phyloP scores from a whole-genome alignment of 2,888 invertebrate species.

The Mythimna albipuncta region DNA sequence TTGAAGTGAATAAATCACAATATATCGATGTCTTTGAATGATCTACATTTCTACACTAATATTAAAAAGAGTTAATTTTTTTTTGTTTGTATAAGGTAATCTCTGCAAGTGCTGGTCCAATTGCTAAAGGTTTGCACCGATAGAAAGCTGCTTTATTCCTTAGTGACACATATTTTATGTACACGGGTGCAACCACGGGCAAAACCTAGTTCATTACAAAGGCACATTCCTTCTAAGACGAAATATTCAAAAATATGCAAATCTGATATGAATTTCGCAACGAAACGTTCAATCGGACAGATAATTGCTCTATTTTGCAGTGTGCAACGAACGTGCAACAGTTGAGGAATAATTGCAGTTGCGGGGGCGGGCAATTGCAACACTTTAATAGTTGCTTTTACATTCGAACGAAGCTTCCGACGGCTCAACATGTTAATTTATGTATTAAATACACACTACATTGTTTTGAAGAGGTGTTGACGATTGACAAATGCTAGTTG shows the following conservation, averaged over 20 bases:
- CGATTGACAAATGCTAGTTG: not conserved
- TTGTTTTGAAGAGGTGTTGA: slow-evolving; percentile 2
- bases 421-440: slow-evolving; percentile 14
- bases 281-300: slow-evolving; percentile 43
- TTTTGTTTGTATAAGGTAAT: no score
- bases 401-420: slow-evolving; percentile 52
- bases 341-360: slow-evolving; percentile 52
- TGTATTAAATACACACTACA: slow-evolving; percentile 7
- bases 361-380: slow-evolving; percentile 47
- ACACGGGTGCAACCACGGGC: no score
- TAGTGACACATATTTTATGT: no score
- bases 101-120: no score
- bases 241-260: slow-evolving; percentile 30
- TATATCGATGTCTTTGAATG: not conserved
- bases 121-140: no score
- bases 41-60: no score
- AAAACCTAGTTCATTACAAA: not conserved
- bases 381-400: slow-evolving; percentile 55
- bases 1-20: not conserved
- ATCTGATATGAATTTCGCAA: slow-evolving; percentile 48
- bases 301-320: slow-evolving; percentile 62
- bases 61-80: no score
- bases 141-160: no score
- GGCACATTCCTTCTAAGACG: not conserved
- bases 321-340: slow-evolving; percentile 62